A percentile compares a stretch with the other conserved stretches of the same genome.
phyloP scores from a whole-genome alignment of 1,140 invertebrate species.

The Rhynchophorus ferrugineus region DNA sequence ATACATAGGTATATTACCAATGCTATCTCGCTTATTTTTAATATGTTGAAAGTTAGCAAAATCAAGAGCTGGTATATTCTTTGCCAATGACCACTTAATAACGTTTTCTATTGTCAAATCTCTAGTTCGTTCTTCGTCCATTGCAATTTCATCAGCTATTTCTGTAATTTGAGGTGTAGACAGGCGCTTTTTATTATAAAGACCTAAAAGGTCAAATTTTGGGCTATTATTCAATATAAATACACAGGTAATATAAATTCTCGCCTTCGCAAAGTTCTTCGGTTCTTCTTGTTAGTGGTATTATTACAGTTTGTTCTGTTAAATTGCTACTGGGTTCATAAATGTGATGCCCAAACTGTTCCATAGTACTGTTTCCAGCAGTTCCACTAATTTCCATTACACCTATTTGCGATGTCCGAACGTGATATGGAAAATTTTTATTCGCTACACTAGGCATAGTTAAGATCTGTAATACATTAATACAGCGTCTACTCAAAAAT shows the following conservation, averaged over 20 bases:
- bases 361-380: conserved; percentile 47
- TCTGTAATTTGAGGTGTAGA: conserved; percentile 14
- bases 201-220: conserved; percentile 13
- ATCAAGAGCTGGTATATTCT: conserved; percentile 29
- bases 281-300: conserved; percentile 48
- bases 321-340: conserved; percentile 48
- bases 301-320: conserved; percentile 48
- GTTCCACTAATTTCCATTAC: conserved; percentile 51
- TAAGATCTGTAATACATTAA: conserved; percentile 51
- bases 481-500: background rate
- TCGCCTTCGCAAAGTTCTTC: conserved; percentile 37
- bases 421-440: conserved; percentile 81
- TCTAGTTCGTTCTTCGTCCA: conserved; percentile 2
- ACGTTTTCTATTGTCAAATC: conserved; percentile 35
- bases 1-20: conserved; percentile 14
- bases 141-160: conserved; percentile 10
- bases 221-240: too few relatives aligned
- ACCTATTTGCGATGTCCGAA: conserved; percentile 71
- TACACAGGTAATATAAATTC: background rate
- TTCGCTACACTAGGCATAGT: conserved; percentile 75
- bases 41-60: conserved; percentile 14
- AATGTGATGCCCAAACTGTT: conserved; percentile 53
- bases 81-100: conserved; percentile 36
- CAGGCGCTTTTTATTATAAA: conserved; percentile 28
- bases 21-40: conserved; percentile 18